These are phyloP conservation scores for Nesogale talazaci DNA, from an alignment of 2,113 vertebrate genomes.

Conservation along the genomic window DNA sequence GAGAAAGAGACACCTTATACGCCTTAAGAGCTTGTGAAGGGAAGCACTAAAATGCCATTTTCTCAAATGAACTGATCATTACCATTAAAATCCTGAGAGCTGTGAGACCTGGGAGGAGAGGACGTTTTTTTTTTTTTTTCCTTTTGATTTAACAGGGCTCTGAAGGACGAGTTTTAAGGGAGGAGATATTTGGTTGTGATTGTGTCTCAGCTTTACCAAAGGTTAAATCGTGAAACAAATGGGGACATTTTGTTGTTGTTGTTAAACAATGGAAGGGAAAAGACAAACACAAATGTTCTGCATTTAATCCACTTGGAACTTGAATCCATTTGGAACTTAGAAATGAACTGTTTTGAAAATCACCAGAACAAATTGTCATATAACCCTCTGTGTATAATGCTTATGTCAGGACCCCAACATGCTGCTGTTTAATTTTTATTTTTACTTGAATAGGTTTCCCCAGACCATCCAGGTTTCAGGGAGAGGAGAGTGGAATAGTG, in stretches of 20 bases:
- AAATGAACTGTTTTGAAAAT: constrained; percentile 20
- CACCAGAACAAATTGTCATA: background rate
- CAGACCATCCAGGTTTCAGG: background rate
- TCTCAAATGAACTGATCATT: constrained; percentile 82
- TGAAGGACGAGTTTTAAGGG: constrained; percentile 57
- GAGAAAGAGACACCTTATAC: constrained; percentile 62
- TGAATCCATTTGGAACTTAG: constrained; percentile 39
- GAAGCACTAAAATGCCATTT: constrained; percentile 77
- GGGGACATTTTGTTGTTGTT: background rate
- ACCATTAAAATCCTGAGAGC: constrained; percentile 77
- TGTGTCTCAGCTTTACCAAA: constrained; percentile 59
- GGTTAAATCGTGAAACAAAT: constrained; percentile 62
- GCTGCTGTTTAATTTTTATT: background rate
- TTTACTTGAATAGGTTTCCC: constrained; percentile 38
- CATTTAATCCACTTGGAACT: constrained; percentile 33
- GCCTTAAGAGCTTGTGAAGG: constrained; percentile 60
- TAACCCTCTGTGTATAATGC: background rate
- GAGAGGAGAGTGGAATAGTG: background rate
- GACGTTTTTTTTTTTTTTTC: constrained; percentile 67
- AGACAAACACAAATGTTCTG: background rate
- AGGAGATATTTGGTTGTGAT: constrained; percentile 68
- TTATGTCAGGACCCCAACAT: background rate
- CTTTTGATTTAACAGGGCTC: constrained; percentile 76
- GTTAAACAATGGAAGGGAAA: constrained; percentile 34
- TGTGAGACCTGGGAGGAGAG: constrained; percentile 59